Percentiles rank a stretch among this genome's conserved stretches.
phyloP scores from a whole-genome alignment of 2,888 invertebrate genomes.

The Dinocampus coccinellae region DNA sequence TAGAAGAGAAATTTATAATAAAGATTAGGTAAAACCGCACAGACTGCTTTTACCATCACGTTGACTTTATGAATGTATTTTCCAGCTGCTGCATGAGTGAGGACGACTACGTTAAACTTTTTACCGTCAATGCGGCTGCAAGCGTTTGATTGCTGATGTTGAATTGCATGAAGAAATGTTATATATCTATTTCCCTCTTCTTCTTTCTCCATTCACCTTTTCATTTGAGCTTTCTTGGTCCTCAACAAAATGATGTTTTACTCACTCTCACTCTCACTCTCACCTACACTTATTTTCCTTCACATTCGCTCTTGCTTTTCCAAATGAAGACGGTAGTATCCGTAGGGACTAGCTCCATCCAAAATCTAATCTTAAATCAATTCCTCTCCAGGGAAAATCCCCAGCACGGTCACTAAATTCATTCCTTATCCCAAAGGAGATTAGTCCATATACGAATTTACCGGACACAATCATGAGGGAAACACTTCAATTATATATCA shows the following conservation, averaged over 20 bases:
- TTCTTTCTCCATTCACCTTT: background rate
- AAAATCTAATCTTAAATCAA: conserved; percentile 24
- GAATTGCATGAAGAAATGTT: background rate
- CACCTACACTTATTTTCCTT: background rate
- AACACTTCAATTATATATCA: background rate
- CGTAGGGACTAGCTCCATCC: background rate
- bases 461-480: background rate
- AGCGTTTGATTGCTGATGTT: conserved; percentile 21
- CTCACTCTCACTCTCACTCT: background rate
- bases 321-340: background rate
- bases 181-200: background rate
- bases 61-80: conserved; percentile 45
- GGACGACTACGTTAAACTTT: conserved; percentile 15
- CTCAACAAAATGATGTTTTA: background rate
- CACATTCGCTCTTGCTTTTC: background rate
- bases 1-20: conserved; percentile 1
- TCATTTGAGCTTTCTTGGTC: background rate
- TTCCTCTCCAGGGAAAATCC: conserved; percentile 4
- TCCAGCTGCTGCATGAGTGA: conserved; percentile 13
- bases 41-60: conserved; percentile 55
- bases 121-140: background rate
- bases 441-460: conserved; percentile 5
- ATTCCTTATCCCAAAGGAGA: conserved; percentile 17
- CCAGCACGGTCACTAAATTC: background rate
- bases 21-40: conserved; percentile 59